Percentiles rank a stretch among this genome's conserved stretches.
These are phyloP conservation scores for Osmoderma eremita DNA, from an alignment of 2,888 invertebrate genomes.

Conservation along the genomic window DNA sequence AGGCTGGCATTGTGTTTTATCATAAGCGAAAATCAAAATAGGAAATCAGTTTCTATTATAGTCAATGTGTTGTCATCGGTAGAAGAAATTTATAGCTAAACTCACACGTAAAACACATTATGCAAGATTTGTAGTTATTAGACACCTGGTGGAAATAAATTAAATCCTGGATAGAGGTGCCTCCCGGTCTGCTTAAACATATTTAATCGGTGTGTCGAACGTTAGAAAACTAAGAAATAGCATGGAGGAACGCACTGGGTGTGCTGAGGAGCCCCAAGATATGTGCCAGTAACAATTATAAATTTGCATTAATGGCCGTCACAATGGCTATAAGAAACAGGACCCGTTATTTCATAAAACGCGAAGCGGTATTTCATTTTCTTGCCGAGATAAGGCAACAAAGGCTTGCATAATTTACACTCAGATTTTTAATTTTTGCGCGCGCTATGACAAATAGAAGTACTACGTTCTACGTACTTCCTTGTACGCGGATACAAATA, in stretches of 20 bases:
- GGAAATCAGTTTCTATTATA: conserved; percentile 11
- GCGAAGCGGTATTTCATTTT: conserved; percentile 2
- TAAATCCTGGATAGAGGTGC: conserved; percentile 20
- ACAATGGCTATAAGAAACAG: conserved; percentile 14
- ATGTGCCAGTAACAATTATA: conserved; percentile 36
- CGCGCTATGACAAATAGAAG: background rate
- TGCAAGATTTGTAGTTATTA: conserved; percentile 10
- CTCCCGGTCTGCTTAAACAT: background rate
- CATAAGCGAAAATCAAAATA: conserved; percentile 1
- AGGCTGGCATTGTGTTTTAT: too few species aligned
- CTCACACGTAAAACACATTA: conserved; percentile 12
- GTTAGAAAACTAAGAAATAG: background rate
- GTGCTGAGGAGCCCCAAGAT: conserved; percentile 22
- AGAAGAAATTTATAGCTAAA: conserved; percentile 8
- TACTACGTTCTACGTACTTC: conserved; percentile 10
- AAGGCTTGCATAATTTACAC: conserved; percentile 20
- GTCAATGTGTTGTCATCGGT: conserved; percentile 11
- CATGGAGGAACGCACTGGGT: background rate
- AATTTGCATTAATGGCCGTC: conserved; percentile 35
- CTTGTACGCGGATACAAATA: background rate
- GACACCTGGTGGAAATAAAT: conserved; percentile 32
- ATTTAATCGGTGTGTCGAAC: conserved; percentile 1
- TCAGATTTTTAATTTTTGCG: conserved; percentile 17
- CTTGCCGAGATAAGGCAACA: conserved; percentile 14
- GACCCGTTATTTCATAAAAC: conserved; percentile 28